These are phyloP conservation scores for Hyposmocoma kahamanoa DNA, from an alignment of 1,140 invertebrate species.

Conservation along the genomic window DNA sequence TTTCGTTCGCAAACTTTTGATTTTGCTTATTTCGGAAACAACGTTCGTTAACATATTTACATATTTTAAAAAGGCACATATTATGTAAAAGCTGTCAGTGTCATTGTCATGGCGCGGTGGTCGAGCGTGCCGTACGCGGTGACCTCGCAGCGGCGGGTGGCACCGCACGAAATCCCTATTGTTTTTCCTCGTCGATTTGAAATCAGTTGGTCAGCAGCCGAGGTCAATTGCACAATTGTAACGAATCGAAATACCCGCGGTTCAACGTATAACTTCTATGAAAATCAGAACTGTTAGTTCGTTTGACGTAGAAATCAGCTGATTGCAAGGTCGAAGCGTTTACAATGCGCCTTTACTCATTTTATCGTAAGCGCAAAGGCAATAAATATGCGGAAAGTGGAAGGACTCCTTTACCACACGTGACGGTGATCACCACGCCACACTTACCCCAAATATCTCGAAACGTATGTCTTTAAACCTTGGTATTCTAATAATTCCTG, in stretches of 20 bases:
- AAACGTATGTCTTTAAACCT: too few relatives aligned
- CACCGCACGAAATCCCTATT: conserved; percentile 20
- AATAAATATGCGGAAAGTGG: too few relatives aligned
- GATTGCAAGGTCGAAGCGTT: conserved; percentile 26
- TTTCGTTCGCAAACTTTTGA: too few relatives aligned
- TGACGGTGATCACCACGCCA: too few relatives aligned
- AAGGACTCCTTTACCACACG: too few relatives aligned
- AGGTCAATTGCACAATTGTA: conserved; percentile 28
- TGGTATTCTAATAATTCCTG: too few relatives aligned
- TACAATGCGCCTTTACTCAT: conserved; percentile 21
- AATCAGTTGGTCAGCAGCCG: conserved; percentile 17
- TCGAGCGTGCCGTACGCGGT: background rate
- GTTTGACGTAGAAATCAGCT: conserved; percentile 30
- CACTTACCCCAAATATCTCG: too few relatives aligned
- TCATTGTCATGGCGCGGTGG: conserved; percentile 12
- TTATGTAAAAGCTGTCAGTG: conserved; percentile 6
- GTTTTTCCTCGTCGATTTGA: conserved; percentile 31
- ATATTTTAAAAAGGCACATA: too few relatives aligned
- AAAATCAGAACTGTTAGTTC: too few relatives aligned
- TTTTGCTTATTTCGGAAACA: too few relatives aligned
- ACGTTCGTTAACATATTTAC: too few relatives aligned
- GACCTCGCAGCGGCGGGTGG: background rate
- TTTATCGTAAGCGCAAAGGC: conserved; percentile 6
- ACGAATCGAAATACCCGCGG: conserved; percentile 19
- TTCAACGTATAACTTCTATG: too few relatives aligned